Evolutionary conservation across 2,113 vertebrate genomes (phyloP).

Genomic region (Neopipo cinnamomea): DNA sequence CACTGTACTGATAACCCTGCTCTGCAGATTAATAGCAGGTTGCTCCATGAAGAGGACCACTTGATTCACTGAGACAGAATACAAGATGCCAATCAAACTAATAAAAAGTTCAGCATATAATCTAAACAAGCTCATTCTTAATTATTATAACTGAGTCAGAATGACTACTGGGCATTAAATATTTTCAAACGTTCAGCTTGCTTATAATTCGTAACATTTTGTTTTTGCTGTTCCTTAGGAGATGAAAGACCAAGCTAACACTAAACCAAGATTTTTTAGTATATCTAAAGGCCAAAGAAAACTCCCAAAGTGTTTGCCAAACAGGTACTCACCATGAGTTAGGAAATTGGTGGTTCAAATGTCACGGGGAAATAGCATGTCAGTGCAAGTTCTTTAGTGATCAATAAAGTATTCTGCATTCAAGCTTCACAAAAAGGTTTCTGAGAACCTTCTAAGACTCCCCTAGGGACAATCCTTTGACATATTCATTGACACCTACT

Average conservation of each 20-base stretch:
- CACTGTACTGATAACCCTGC: neutral
- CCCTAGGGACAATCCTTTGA: conserved; percentile 69
- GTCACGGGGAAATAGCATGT: conserved; percentile 71
- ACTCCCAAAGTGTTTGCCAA: neutral
- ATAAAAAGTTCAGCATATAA: neutral
- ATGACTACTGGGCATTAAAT: neutral
- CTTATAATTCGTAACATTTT: neutral
- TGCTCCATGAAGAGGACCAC: neutral
- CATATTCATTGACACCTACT: conserved; percentile 59
- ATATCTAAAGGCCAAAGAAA: conserved; percentile 1
- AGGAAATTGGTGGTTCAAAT: conserved; percentile 63
- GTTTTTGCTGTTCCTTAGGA: neutral
- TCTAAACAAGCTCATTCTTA: neutral
- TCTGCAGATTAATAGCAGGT: neutral
- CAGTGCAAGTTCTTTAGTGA: conserved; percentile 73
- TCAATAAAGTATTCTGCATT: conserved; percentile 75
- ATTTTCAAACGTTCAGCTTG: neutral
- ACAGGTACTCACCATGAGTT: conserved; percentile 13
- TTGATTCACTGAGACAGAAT: neutral
- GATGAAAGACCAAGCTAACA: neutral
- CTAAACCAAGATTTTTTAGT: neutral
- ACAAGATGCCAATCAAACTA: neutral
- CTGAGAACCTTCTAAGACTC: conserved; percentile 34
- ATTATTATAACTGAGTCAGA: neutral
- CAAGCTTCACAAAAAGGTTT: conserved; percentile 69